Evolutionary conservation across 1,140 invertebrate genomes (phyloP), one percentile per base, ranked within the genome.

Genomic region (Achroia grisella): DNA sequence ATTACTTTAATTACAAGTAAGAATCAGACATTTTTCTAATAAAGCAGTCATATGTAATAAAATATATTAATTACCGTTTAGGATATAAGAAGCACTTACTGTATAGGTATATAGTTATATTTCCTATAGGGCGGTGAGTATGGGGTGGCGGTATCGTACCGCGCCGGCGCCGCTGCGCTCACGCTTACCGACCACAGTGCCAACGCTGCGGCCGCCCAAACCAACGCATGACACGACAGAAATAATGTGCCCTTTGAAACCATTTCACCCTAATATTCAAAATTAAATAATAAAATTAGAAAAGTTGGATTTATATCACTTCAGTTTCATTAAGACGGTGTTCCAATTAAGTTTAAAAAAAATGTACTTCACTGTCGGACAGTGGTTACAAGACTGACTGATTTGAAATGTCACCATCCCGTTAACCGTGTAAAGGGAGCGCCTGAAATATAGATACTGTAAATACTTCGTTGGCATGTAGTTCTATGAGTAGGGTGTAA

Each of bases 91-190:
- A 37, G 1, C 47, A 82, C 76, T 77, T 52, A 81, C 80, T 71
- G 58, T 14, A 78, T 39, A 8, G 74, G 77, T 62, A 75, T 70
- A 37, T 80, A 80, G 59, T 74, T 81, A 40, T 78, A 68, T 37
- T 66, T 75, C 9, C 39, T 52, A 32, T 71, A 69, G 15, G 65
- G 67, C 49, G 76, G 74, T 11, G 75, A 56, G 44, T 81, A 51
- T 4, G 79, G 79, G 28, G 79, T 84, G 29, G 75, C 79, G 1
- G 75, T 67, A 46, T 78, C 75, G 52, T 81, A 81, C 15, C 67
- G 60, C 17, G 2, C 52, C 5, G 64, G n/a, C 33, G 62, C 52
- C 5, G 64, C 68, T 11, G 66, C 77, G 36, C 41, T 51, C 8
- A 61, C 77, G 39, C 66, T 72, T 23, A 56, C 60, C 53, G 70